These are phyloP conservation scores for Mactromeris polynyma DNA, from an alignment of 2,888 invertebrate genomes.

Conservation along the genomic window DNA sequence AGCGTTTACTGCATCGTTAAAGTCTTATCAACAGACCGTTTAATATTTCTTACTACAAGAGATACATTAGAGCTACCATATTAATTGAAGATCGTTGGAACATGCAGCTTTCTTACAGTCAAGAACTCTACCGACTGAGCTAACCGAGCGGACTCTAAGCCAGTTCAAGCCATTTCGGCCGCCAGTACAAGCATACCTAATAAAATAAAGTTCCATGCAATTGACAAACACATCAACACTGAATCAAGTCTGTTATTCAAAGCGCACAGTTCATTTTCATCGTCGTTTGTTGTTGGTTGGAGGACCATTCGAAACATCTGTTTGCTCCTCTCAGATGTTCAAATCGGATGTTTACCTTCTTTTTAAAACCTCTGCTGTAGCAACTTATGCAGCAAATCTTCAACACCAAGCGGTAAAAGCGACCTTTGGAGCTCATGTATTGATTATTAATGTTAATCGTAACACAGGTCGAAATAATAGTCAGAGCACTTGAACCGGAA, in stretches of 20 bases:
- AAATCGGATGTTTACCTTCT: neutral
- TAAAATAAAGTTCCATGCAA: constrained; percentile 23
- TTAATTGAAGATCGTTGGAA: too few species aligned
- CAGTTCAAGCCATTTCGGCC: neutral
- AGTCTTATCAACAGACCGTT: too few species aligned
- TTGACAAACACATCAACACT: constrained; percentile 4
- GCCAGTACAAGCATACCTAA: neutral
- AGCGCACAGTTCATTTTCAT: neutral
- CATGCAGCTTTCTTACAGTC: too few species aligned
- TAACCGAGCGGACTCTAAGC: neutral
- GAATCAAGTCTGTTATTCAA: neutral
- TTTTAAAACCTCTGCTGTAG: too few species aligned
- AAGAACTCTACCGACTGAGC: too few species aligned
- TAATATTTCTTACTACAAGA: too few species aligned
- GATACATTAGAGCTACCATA: too few species aligned
- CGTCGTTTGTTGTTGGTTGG: neutral
- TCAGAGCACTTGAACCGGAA: constrained; percentile 66
- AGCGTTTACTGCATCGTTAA: too few species aligned
- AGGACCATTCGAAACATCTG: neutral
- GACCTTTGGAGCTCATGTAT: neutral
- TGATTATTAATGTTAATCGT: constrained; percentile 52
- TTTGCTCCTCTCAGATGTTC: neutral
- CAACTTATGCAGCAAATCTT: neutral
- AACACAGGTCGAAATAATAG: constrained; percentile 56
- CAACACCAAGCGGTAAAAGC: neutral